A percentile compares a stretch with the other conserved stretches of the same genome.
Evolutionary conservation across 2,888 invertebrate genomes (phyloP).

Genomic region (Drosophila parthenogenetica): DNA sequence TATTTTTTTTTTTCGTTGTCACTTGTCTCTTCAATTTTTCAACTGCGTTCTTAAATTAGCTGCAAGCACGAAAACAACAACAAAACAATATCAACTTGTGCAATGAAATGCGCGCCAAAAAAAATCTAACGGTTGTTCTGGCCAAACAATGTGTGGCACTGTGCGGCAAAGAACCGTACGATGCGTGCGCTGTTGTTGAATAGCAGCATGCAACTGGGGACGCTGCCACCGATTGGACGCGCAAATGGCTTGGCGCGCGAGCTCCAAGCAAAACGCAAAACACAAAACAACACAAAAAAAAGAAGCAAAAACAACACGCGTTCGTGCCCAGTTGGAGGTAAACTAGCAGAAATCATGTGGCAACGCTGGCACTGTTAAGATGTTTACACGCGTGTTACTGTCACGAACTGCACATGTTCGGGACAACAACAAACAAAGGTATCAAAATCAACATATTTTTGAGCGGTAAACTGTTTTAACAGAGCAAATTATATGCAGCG

Average conservation of each 20-base stretch:
- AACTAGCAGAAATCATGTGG: conserved; percentile 22
- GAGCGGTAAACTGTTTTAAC: no score
- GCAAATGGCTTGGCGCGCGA: conserved; percentile 50
- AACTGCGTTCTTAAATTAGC: conserved; percentile 56
- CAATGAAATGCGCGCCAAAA: conserved; percentile 68
- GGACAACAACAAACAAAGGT: not conserved
- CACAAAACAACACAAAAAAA: not conserved
- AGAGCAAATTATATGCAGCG: no score
- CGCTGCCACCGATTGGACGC: conserved; percentile 32
- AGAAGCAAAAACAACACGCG: not conserved
- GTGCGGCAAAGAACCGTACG: not conserved
- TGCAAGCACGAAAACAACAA: conserved; percentile 10
- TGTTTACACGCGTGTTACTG: conserved; percentile 15
- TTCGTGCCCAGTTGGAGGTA: not conserved
- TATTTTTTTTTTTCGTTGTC: conserved; percentile 11
- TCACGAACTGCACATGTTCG: not conserved
- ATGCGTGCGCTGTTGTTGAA: conserved; percentile 50
- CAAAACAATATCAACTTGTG: not conserved
- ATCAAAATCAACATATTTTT: no score
- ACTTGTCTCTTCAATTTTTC: conserved; percentile 52
- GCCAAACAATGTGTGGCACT: not conserved
- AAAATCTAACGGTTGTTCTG: conserved; percentile 3
- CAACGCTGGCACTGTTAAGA: conserved; percentile 42
- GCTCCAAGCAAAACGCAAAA: conserved; percentile 22
- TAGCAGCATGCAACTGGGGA: conserved; percentile 65